Base-by-base conservation (phyloP, 2,113 vertebrate genomes). In the Grus americana region DNA sequence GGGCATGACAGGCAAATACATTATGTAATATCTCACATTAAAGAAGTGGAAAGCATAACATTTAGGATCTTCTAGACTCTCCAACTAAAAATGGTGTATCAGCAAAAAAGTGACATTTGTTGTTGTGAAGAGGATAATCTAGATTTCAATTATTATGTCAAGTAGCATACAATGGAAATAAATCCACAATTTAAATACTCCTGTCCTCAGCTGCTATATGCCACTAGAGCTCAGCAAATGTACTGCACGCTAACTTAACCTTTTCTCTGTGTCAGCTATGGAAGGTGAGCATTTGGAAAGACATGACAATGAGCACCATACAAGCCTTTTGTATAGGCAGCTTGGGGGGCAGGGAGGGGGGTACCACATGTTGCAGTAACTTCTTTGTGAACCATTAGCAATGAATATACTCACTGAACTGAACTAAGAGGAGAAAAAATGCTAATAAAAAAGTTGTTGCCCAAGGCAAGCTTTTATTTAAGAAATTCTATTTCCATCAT, bases 341-440 rank as follows among this genome's bases (percentile, higher is more conserved):
- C 57, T 73, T 2, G 1, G 19, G 62, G 61, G 81, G 54, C 6
- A 3, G 29, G 29, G 52, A 38, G 7, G 9, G 26, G 20, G 30
- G 13, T 10, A 68, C 63, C 17, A 24, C 36, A 49, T 42, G 42
- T 27, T 81, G 52, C 71, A 75, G 57, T 29, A 46, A 47, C 76
- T 93, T 65, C 84, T 90, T 79, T 79, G 72, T 72, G 49, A 94
- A 67, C 57, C 81, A 57, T 76, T 58, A 93, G 78, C 46, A 86
- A 58, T 50, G 29, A 87, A 82, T 86, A 84, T 89, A 91, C 81
- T 85, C 90, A 88, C 68, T 84, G 78, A 92, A 81, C 86, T 93
- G 84, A 93, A 59, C 38, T 71, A 86, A 85, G 30, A 86, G 3
- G 44, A 91, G 61, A 84, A 5, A 93, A 90, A 92, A 81, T 57